These are phyloP conservation scores for Loris lydekkerianus DNA, from an alignment of 2,797 vertebrate genomes.

Conservation along the genomic window DNA sequence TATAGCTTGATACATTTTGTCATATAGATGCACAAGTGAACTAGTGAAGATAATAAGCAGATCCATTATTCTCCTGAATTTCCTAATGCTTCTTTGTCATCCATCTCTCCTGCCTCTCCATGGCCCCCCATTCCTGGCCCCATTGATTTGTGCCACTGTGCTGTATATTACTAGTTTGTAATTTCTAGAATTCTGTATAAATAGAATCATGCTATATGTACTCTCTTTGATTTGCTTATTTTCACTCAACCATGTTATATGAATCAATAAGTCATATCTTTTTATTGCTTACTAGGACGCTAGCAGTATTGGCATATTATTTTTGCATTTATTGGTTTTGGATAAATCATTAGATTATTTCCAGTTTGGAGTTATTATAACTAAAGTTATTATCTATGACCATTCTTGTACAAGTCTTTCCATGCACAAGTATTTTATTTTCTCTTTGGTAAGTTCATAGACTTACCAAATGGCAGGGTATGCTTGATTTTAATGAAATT, in stretches of 20 bases:
- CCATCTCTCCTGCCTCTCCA: background rate
- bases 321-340: slow-evolving; percentile 33
- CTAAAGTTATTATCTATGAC: background rate
- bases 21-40: background rate
- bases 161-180: background rate
- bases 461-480: background rate
- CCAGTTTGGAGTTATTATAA: background rate
- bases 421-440: background rate
- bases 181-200: slow-evolving; percentile 47
- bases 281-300: background rate
- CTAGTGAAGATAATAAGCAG: background rate
- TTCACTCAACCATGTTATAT: background rate
- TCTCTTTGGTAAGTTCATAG: background rate
- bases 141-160: background rate
- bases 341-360: slow-evolving; percentile 2
- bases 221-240: slow-evolving; percentile 33
- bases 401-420: background rate
- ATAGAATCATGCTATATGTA: background rate
- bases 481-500: slow-evolving; percentile 20
- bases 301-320: background rate
- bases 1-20: slow-evolving; percentile 32
- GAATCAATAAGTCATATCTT: slow-evolving; percentile 6
- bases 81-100: background rate
- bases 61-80: background rate
- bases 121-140: background rate